These are phyloP conservation scores for Coregonus suidteri DNA, from an alignment of 2,797 vertebrate species.

Conservation along the genomic window DNA sequence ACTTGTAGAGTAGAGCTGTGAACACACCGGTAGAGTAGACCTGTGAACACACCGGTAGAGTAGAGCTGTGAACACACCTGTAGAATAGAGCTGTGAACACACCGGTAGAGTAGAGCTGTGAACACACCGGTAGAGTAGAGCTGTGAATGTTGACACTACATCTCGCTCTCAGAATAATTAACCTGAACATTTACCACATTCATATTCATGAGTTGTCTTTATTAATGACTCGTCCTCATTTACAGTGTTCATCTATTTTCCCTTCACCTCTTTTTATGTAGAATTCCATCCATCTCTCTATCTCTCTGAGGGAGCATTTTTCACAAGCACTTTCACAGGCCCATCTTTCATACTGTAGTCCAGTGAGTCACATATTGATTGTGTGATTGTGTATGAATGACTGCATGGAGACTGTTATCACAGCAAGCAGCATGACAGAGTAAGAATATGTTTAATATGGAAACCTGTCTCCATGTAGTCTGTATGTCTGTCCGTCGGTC, in stretches of 20 bases:
- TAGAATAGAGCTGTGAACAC: neutral
- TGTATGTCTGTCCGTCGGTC: neutral
- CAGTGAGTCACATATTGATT: neutral
- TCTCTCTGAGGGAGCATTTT: neutral
- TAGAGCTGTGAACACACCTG: neutral
- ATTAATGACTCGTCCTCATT: neutral
- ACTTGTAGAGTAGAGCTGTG: too few relatives aligned
- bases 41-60: too few relatives aligned
- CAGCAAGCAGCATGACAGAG: neutral
- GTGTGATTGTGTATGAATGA: neutral
- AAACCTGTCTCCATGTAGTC: neutral
- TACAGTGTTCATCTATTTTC: neutral
- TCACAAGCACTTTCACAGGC: neutral
- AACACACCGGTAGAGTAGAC: too few relatives aligned
- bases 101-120: neutral
- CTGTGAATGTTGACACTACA: neutral
- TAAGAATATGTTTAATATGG: neutral
- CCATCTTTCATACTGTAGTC: neutral
- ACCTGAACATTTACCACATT: neutral
- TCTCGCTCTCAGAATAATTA: neutral
- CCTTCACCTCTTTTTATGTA: neutral
- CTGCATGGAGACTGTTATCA: neutral
- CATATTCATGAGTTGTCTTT: constrained; percentile 5
- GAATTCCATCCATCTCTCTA: neutral
- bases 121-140: neutral